Conservation (phyloP, 2,113 vertebrate species). For the Phrynosoma blainvillii region DNA sequence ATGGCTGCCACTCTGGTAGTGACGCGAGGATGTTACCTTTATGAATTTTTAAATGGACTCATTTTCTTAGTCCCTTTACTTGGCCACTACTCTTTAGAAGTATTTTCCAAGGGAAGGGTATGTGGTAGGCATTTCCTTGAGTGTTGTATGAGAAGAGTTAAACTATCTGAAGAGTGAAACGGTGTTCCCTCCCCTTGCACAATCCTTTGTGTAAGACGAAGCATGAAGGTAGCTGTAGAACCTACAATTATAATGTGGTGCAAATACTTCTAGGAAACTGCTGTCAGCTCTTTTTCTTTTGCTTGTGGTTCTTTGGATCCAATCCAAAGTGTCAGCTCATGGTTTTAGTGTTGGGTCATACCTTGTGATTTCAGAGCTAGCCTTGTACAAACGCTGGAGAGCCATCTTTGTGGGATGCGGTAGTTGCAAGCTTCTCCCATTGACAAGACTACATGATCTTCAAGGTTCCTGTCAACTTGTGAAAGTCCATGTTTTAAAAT, state of each 20-base stretch:
- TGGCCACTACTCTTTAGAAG: neutral
- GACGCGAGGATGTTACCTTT: neutral
- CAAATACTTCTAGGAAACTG: neutral
- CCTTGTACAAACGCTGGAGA: neutral
- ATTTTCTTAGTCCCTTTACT: neutral
- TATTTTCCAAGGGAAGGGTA: neutral
- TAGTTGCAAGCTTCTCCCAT: too few relatives aligned
- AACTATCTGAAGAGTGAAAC: neutral
- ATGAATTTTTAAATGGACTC: neutral
- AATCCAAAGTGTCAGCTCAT: neutral
- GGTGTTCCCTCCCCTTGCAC: neutral
- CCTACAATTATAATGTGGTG: neutral
- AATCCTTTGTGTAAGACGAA: neutral
- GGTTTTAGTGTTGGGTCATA: too few relatives aligned
- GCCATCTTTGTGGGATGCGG: neutral
- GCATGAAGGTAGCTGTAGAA: neutral
- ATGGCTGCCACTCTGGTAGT: neutral
- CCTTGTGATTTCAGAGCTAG: neutral
- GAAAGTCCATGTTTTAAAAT: neutral
- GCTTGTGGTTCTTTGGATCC: neutral
- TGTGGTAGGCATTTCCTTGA: neutral
- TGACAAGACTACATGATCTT: neutral
- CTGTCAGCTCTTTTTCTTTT: too few relatives aligned
- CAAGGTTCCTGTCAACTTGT: neutral
- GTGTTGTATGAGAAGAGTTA: neutral